Evolutionary conservation across 2,797 vertebrate species (phyloP), one percentile per base, ranked within the genome.

Genomic region (Xerus rutilus): DNA sequence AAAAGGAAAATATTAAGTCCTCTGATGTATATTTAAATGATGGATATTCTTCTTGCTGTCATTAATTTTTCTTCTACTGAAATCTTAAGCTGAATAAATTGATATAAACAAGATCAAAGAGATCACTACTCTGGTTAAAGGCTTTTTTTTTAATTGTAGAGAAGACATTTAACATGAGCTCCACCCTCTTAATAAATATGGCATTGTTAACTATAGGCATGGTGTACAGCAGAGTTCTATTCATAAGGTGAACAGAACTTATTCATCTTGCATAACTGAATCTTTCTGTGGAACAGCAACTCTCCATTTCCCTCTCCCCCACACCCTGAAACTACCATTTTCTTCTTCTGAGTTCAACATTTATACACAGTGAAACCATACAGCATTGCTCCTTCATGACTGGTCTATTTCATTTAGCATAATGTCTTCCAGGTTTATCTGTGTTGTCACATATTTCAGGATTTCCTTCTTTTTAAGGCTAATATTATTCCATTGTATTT

Each of bases 101-200:
- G 18, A 84, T 69, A 9, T 54, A 93, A 94, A 95, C 35, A 96
- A 94, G 39, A 89, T 64, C 70, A 86, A 85, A 79, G 65, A 73
- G 17, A 86, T 79, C 64, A 73, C 20, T 47, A 91, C 76, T 78
- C 1, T 1, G 0, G 3, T n/a, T 78, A 25, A 93, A 62, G 23
- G 64, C 32, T 69, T 35, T 79, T 62, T 62, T 13, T 39, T 43
- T 28, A 39, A 43, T 25, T 52, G 20, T 30, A 64, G 39, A 39
- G 47, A 78, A 86, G 43, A 52, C 52, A 49, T 62, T 59, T 15
- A 25, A 62, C 12, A 69, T 59, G 35, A 59, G 32, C 59, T 23
- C 21, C n/a, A 87, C 2, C 54, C 52, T 59, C 70, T 59, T 70
- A 47, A 47, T 12, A 69, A 77, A 20, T 39, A 32, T 12, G 14